Evolutionary conservation across 2,113 vertebrate species (phyloP).

Genomic region (Gobius niger): DNA sequence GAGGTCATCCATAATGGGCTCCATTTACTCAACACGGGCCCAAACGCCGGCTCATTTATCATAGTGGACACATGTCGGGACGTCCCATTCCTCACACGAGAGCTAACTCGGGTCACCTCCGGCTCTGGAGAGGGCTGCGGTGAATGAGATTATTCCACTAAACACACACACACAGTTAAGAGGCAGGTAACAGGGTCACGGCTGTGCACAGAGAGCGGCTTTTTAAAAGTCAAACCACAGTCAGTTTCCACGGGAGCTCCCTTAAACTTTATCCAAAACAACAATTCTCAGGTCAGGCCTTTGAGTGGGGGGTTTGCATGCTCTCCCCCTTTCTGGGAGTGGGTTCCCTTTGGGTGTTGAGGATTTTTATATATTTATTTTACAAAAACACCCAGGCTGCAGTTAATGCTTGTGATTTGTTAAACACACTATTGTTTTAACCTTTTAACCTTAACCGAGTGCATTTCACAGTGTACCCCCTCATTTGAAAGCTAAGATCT

Average conservation of each 20-base stretch:
- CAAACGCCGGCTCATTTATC: slow-evolving; percentile 69
- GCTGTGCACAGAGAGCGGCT: neutral
- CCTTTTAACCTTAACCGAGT: too few species aligned
- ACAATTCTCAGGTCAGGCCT: too few species aligned
- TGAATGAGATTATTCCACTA: slow-evolving; percentile 20
- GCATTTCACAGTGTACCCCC: too few species aligned
- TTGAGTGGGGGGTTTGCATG: too few species aligned
- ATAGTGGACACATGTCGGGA: slow-evolving; percentile 59
- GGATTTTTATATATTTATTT: too few species aligned
- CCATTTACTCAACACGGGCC: slow-evolving; percentile 70
- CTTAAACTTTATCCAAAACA: neutral
- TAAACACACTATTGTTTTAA: too few species aligned
- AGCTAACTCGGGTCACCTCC: slow-evolving; percentile 59
- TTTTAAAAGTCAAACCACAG: slow-evolving; percentile 7
- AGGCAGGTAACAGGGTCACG: slow-evolving; percentile 15
- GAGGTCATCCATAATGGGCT: slow-evolving; percentile 70
- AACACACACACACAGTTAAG: slow-evolving; percentile 21
- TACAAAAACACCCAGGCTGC: too few species aligned
- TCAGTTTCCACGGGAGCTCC: neutral
- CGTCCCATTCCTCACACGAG: slow-evolving; percentile 52
- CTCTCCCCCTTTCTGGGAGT: too few species aligned
- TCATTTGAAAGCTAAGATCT: too few species aligned
- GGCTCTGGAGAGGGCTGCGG: slow-evolving; percentile 22
- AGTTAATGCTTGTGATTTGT: too few species aligned
- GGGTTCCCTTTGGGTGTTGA: too few species aligned